A percentile compares a stretch with the other conserved stretches of the same genome.
These are phyloP conservation scores for Misgurnus anguillicaudatus DNA, from an alignment of 2,113 vertebrate species.

Conservation along the genomic window DNA sequence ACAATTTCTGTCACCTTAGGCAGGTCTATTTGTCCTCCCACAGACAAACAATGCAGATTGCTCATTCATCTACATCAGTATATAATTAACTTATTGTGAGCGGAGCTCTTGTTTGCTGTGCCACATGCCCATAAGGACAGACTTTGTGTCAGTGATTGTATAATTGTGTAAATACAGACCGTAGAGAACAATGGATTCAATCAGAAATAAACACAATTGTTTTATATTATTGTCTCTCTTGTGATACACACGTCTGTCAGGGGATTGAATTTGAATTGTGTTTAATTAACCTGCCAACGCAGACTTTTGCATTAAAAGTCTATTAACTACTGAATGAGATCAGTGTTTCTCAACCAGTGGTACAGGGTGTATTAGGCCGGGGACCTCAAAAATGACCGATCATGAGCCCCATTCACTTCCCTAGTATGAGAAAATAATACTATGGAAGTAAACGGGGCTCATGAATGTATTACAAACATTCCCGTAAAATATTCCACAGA, in stretches of 20 bases:
- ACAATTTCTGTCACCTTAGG: conserved; percentile 17
- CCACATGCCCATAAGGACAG: conserved; percentile 13
- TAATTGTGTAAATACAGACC: conserved; percentile 12
- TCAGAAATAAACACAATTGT: conserved; percentile 8
- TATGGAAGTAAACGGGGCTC: no score
- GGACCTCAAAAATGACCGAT: no score
- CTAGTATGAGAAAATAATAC: no score
- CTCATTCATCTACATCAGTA: conserved; percentile 23
- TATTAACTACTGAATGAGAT: no score
- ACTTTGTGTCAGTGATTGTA: not conserved
- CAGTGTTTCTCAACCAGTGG: no score
- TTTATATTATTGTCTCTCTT: not conserved
- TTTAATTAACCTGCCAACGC: not conserved
- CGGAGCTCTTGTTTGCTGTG: not conserved
- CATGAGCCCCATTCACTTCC: no score
- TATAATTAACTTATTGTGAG: conserved; percentile 21
- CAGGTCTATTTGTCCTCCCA: conserved; percentile 27
- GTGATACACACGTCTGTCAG: not conserved
- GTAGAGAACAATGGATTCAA: conserved; percentile 7
- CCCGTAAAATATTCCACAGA: no score
- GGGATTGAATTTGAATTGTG: not conserved
- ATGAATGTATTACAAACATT: no score
- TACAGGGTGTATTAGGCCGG: no score
- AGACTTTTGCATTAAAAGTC: no score
- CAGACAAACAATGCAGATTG: conserved; percentile 23